phyloP scores from a whole-genome alignment of 2,113 vertebrate species.

The Oplegnathus fasciatus region DNA sequence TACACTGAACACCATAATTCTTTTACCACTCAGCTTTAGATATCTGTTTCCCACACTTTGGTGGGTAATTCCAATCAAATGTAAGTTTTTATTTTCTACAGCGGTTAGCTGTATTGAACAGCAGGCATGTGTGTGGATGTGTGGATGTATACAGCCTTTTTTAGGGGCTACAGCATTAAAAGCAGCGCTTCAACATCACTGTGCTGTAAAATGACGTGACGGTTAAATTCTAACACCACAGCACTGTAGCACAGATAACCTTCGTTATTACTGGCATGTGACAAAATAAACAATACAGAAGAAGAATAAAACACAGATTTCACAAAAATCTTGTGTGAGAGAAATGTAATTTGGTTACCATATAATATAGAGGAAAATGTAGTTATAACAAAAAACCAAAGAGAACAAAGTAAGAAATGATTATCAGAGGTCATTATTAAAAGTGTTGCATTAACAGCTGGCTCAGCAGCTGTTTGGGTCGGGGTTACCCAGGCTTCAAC shows the following conservation, averaged over 20 bases:
- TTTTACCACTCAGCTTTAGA: neutral
- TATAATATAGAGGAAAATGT: too few species aligned
- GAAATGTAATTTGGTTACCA: too few species aligned
- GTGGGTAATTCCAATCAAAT: neutral
- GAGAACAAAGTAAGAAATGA: neutral
- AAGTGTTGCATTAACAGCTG: neutral
- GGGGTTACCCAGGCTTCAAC: too few species aligned
- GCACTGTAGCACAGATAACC: neutral
- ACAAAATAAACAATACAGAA: neutral
- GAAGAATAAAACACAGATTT: neutral
- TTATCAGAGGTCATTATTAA: too few species aligned
- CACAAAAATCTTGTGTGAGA: neutral
- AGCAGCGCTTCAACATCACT: neutral
- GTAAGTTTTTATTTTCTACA: neutral
- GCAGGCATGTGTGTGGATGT: neutral
- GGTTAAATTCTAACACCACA: neutral
- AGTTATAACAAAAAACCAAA: too few species aligned
- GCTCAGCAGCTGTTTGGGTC: neutral
- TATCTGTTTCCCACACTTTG: neutral
- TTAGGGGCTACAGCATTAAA: neutral
- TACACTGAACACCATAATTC: neutral
- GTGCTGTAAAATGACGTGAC: neutral
- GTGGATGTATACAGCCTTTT: neutral
- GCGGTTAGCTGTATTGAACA: neutral
- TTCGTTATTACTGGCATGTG: neutral